Base-by-base conservation (phyloP, 2,888 invertebrate species). In the Eurois occulta region DNA sequence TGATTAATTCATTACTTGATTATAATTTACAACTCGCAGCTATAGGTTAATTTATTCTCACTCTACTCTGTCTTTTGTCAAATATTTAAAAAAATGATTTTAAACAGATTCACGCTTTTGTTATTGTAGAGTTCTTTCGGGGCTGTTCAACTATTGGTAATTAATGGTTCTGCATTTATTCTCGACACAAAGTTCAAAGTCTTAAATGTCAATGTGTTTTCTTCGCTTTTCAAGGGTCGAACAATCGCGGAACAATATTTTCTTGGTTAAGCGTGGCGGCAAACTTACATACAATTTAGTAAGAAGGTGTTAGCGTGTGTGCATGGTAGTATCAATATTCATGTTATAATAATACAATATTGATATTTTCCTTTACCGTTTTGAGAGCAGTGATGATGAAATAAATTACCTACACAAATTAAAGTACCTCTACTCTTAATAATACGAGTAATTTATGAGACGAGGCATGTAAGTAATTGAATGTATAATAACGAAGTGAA, bases 391-490 rank as follows among this genome's bases (percentile, higher is more conserved):
- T 11, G 24, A 24, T 35, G 21, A 11, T 35, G 35, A 64, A 64
- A 64, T 24, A 38, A 38, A 64, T 32, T n/a, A n/a, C n/a, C n/a
- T n/a, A 8, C 21, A n/a, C 28, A 64, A 74, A 32, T 32, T 32
- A 60, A 60, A 32, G 32, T 60, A 10, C 60, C 32, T 60, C 4
- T 60, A 32, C 62, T 62, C 62, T 35, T 35, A 62, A 58, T 35
- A 58, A 46, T 38, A 67, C 24, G 21, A 38, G 11, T 67, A 58
- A 48, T 67, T 71, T 43, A 83, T 68, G 21, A 38, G 55, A 72
- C 80, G 68, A 52, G 24, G 24, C 77, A 41, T 62, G 43, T 38
- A 69, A 55, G 55, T 86, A 83, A 86, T 74, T 77, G 41, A 85
- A 85, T 72, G 35, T 83, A 46, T 58, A 70, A 75, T 66, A 79